Base-by-base conservation (phyloP, 2,888 invertebrate genomes). In the Drepana falcataria region DNA sequence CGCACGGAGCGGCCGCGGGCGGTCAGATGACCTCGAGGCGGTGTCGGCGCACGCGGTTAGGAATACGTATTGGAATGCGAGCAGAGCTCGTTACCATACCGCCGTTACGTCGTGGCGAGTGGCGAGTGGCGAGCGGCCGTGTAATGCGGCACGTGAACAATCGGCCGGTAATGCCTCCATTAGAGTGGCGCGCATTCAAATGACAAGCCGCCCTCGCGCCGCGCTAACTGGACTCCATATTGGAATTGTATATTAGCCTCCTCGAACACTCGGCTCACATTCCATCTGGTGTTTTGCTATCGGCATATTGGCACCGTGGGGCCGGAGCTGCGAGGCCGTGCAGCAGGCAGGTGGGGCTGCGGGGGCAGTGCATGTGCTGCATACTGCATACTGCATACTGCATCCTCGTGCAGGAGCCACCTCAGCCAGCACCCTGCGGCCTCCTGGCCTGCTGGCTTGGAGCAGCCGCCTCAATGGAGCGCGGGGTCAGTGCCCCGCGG, bases 361-460 rank as follows among this genome's bases (percentile, higher is more conserved):
- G 54, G 53, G 48, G 51, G 56, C 55, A 55, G 55, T 57, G 63
- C 69, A 71, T 69, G 71, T 71, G 73, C 73, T 73, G 61, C 71
- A 48, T 53, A 37, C 37, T 37, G 37, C 37, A n/a, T n/a, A n/a
- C 73, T 73, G 61, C 71, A 48, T 53, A 21, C 21, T 21, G 21
- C 21, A 21, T 21, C 21, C 21, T 21, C 0, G 21, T 21, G 21
- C 21, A 21, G 0, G 21, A 21, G 21, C 21, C 21, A 21, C 21
- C 21, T 21, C 21, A 21, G 21, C 21, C 21, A 21, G 21, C 21
- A 1, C 21, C 21, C 21, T 21, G 21, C 21, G 21, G 21, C 21
- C 21, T 21, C 0, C 21, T 21, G 21, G 21, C 21, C 21, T 1
- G 21, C 21, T 21, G 21, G 21, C 21, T 21, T 21, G 21, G 21